A percentile compares a stretch with the other conserved stretches of the same genome.
These are phyloP conservation scores for Drosophila anomalata DNA, from an alignment of 2,888 invertebrate genomes.

Conservation along the genomic window DNA sequence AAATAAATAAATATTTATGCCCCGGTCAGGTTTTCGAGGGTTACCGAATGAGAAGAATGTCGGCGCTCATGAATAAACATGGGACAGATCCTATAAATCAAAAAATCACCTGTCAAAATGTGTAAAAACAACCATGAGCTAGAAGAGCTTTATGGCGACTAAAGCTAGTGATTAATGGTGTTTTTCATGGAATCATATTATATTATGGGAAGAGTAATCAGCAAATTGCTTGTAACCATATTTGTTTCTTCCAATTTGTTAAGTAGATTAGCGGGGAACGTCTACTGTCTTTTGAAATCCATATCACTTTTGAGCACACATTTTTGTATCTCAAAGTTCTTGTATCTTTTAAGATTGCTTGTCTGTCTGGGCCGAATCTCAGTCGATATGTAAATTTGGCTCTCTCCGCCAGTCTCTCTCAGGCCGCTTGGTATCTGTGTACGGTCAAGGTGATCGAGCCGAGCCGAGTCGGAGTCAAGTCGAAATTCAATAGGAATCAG, in stretches of 20 bases:
- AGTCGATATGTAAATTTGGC: slow-evolving; percentile 57
- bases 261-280: neutral
- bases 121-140: slow-evolving; percentile 25
- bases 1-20: slow-evolving; percentile 29
- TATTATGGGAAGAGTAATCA: slow-evolving; percentile 1
- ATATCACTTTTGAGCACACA: neutral
- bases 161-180: slow-evolving; percentile 20
- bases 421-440: slow-evolving; percentile 41
- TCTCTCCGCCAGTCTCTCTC: slow-evolving; percentile 11
- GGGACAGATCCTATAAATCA: slow-evolving; percentile 28
- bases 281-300: neutral
- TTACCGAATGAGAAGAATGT: slow-evolving; percentile 18
- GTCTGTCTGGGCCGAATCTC: slow-evolving; percentile 21
- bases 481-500: slow-evolving; percentile 39
- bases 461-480: slow-evolving; percentile 30
- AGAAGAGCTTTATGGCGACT: slow-evolving; percentile 31
- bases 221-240: neutral
- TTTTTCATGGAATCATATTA: slow-evolving; percentile 1
- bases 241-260: slow-evolving; percentile 1
- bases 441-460: slow-evolving; percentile 69
- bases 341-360: neutral
- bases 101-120: slow-evolving; percentile 44
- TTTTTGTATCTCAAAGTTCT: neutral
- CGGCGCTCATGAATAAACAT: slow-evolving; percentile 31
- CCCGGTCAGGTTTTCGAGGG: slow-evolving; percentile 39